Percentiles rank a stretch among this genome's conserved stretches.
Evolutionary conservation across 2,113 vertebrate species (phyloP).

Genomic region (Notarius quadriscutis): DNA sequence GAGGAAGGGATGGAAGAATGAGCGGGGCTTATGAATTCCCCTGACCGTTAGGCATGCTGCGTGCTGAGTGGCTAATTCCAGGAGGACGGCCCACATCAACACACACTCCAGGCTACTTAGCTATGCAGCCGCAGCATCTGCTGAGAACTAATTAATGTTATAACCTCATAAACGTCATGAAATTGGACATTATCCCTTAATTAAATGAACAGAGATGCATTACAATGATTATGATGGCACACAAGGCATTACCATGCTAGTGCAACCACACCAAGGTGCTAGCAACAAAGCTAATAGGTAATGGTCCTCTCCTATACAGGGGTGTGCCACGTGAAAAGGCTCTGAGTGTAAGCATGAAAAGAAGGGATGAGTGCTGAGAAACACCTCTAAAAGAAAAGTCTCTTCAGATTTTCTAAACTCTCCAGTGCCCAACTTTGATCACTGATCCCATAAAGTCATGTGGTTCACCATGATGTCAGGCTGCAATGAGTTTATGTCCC

Average conservation of each 20-base stretch:
- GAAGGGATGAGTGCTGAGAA: background rate
- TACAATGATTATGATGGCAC: slow-evolving; percentile 75
- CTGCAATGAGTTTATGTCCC: slow-evolving; percentile 38
- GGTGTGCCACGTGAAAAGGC: slow-evolving; percentile 39
- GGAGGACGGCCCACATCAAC: slow-evolving; percentile 63
- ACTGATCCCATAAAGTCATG: slow-evolving; percentile 14
- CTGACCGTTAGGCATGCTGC: slow-evolving; percentile 57
- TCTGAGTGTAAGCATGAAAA: slow-evolving; percentile 33
- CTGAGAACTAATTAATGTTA: slow-evolving; percentile 82
- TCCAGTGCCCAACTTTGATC: slow-evolving; percentile 12
- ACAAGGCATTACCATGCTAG: slow-evolving; percentile 56
- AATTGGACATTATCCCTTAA: slow-evolving; percentile 84
- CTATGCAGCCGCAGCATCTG: slow-evolving; percentile 77
- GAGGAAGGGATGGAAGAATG: slow-evolving; percentile 57
- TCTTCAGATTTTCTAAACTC: background rate
- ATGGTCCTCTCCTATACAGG: slow-evolving; percentile 61
- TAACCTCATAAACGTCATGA: slow-evolving; percentile 82
- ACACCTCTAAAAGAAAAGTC: background rate
- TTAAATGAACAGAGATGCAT: slow-evolving; percentile 84
- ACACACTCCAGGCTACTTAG: slow-evolving; percentile 71
- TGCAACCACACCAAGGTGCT: slow-evolving; percentile 41
- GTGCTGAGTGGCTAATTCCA: slow-evolving; percentile 60
- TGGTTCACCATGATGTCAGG: slow-evolving; percentile 34
- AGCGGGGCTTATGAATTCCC: slow-evolving; percentile 47
- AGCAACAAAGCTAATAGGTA: slow-evolving; percentile 60